Evolutionary conservation across 1,140 invertebrate genomes (phyloP), one percentile per base, ranked within the genome.

Genomic region (Microplitis demolitor): DNA sequence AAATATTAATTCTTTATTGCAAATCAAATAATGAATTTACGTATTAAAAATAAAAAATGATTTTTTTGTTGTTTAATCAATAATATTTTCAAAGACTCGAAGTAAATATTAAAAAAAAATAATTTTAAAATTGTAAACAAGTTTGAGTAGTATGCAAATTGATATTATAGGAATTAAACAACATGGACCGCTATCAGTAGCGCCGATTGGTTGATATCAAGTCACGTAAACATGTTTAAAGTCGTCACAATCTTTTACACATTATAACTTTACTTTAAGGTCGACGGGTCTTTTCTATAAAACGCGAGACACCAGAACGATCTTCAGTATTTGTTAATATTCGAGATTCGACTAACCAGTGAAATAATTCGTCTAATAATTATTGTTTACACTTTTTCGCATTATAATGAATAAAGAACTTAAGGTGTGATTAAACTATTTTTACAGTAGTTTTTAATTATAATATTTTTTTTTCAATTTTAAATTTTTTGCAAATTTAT

Each of bases 141-240:
- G 53, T 54, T n/a, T 16, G 13, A 14, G 4, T n/a, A 16, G 53
- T 54, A 14, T 54, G 53, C n/a, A 54, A 54, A 54, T 54, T 14
- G n/a, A 45, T 45, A 9, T 45, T 3, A 45, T 3, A 45, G 39
- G 39, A 45, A 45, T 45, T 45, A 45, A 45, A 45, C 6, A 14
- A 54, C 16, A 13, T 54, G 14, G 14, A 16, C 62, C 35, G 35
- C 6, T 64, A 64, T 45, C 39, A 6, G 1, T 3, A 45, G 4
- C 9, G 6, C 1, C 11, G 50, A 50, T 35, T 51, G 24, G 16
- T 45, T 45, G 13, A 37, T 45, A 64, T 37, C 31, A 64, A 8
- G 39, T 56, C 24, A 50, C 39, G 67, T 84, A 82, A 84, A 85
- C 80, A 83, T 71, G 73, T 78, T 84, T 75, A 75, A 74, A 70